Percentiles rank a stretch among this genome's conserved stretches.
Evolutionary conservation across 2,113 vertebrate species (phyloP).

Genomic region (Cygnus buccinator): DNA sequence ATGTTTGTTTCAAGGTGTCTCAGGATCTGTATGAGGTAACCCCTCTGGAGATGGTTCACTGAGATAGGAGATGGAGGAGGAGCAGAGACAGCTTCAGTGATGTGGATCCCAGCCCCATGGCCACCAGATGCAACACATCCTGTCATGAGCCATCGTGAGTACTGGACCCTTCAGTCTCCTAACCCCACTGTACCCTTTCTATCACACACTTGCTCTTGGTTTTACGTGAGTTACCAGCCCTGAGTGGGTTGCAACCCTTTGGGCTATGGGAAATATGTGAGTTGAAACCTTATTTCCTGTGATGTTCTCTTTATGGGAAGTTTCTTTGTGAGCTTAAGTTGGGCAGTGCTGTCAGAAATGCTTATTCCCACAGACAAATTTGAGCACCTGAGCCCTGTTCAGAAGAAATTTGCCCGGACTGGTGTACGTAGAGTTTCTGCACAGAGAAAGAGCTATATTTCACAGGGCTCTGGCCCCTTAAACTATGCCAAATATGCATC

Average conservation of each 20-base stretch:
- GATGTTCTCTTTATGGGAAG: not conserved
- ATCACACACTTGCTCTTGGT: not conserved
- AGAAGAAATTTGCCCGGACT: not conserved
- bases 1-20: not conserved
- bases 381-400: not conserved
- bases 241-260: not conserved
- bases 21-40: no score
- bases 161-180: not conserved
- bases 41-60: no score
- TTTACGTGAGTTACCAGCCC: not conserved
- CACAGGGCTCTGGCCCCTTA: not conserved
- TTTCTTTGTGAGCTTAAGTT: not conserved
- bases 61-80: not conserved
- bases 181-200: not conserved
- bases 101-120: no score
- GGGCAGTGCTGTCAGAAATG: not conserved
- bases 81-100: not conserved
- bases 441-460: not conserved
- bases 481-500: not conserved
- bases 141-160: not conserved
- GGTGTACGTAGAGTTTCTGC: not conserved
- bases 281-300: not conserved
- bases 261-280: not conserved
- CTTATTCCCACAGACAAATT: not conserved
- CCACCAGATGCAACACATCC: not conserved